Conservation (phyloP, 2,797 vertebrate species). For the Hephaestus fuliginosus region DNA sequence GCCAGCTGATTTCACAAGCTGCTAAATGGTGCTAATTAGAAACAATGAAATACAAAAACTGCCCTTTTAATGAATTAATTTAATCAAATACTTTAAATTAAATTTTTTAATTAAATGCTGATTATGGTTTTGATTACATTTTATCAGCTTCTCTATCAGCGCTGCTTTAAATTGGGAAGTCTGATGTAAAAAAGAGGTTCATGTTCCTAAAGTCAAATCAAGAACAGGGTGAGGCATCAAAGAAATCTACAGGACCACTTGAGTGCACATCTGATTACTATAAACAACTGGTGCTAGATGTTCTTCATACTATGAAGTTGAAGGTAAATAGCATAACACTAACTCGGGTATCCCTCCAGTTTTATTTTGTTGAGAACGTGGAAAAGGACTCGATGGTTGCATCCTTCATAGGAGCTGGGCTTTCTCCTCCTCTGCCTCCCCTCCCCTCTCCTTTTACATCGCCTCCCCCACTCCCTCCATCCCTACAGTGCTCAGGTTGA, state of each 20-base stretch:
- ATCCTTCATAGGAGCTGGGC: too few species aligned
- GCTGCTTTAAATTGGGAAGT: too few species aligned
- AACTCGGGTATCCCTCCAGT: background rate
- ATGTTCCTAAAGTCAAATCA: background rate
- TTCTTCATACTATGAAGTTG: too few species aligned
- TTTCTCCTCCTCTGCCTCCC: background rate
- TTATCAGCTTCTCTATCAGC: too few species aligned
- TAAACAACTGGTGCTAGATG: too few species aligned
- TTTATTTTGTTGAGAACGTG: background rate
- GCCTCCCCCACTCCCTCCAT: slow-evolving; percentile 36
- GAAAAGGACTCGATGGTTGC: too few species aligned
- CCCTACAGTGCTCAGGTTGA: slow-evolving; percentile 66
- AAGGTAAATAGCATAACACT: too few species aligned
- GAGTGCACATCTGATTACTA: too few species aligned
- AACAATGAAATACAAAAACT: background rate
- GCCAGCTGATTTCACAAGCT: slow-evolving; percentile 18
- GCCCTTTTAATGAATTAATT: background rate
- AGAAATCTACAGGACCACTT: too few species aligned
- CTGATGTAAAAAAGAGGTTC: too few species aligned
- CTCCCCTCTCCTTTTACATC: slow-evolving; percentile 1
- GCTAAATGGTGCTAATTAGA: slow-evolving; percentile 28
- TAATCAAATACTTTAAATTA: background rate
- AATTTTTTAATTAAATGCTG: too few species aligned
- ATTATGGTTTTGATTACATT: too few species aligned
- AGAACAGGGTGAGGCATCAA: background rate